Evolutionary conservation across 1,140 invertebrate genomes (phyloP).

Genomic region (Drosophila hydei): DNA sequence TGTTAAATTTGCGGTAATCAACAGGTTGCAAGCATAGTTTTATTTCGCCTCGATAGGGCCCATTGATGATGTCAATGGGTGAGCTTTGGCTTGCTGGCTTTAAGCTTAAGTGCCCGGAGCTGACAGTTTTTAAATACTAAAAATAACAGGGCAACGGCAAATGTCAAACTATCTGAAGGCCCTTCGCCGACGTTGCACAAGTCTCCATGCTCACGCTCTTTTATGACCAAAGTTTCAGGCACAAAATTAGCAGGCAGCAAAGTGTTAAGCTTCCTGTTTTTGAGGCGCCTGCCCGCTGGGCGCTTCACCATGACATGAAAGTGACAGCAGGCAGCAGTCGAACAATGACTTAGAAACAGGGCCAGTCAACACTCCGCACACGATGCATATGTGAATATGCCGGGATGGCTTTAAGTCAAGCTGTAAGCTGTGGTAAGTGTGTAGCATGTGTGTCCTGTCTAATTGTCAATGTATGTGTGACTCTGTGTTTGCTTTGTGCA

Average conservation of each 20-base stretch:
- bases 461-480: conserved; percentile 61
- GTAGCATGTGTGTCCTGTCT: conserved; percentile 40
- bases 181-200: neutral
- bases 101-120: conserved; percentile 45
- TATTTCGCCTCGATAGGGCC: conserved; percentile 22
- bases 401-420: conserved; percentile 20
- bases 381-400: conserved; percentile 15
- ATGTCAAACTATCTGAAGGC: conserved; percentile 47
- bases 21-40: conserved; percentile 63
- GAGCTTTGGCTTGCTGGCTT: conserved; percentile 13
- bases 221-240: conserved; percentile 48
- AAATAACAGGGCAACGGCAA: conserved; percentile 33
- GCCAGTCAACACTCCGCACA: conserved; percentile 20
- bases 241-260: conserved; percentile 64
- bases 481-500: conserved; percentile 48
- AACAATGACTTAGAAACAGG: conserved; percentile 55
- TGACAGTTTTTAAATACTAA: conserved; percentile 22
- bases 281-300: conserved; percentile 29
- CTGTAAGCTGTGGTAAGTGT: conserved; percentile 28
- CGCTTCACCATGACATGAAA: conserved; percentile 42
- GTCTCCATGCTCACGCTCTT: neutral
- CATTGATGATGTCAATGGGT: conserved; percentile 8
- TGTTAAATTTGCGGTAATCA: conserved; percentile 61
- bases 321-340: conserved; percentile 52
- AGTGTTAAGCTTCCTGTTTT: conserved; percentile 64